Conservation (phyloP, 2,797 vertebrate species). For the Premnoplex brunnescens region DNA sequence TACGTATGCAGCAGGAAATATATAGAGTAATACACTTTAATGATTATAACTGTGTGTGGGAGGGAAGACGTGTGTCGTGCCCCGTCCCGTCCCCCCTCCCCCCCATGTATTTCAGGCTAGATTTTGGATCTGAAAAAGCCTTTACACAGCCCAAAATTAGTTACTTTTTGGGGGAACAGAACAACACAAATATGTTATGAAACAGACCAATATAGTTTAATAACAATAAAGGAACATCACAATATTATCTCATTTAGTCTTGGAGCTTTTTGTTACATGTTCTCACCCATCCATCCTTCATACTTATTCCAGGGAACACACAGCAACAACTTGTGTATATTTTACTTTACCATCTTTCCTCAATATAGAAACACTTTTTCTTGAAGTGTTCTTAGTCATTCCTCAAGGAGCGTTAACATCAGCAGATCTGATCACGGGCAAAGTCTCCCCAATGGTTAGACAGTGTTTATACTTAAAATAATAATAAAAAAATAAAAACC, state of each 20-base stretch:
- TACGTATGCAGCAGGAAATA: neutral
- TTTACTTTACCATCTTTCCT: neutral
- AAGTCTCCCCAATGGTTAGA: neutral
- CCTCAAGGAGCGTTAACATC: neutral
- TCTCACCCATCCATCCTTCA: neutral
- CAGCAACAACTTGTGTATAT: neutral
- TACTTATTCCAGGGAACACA: neutral
- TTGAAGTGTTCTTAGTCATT: neutral
- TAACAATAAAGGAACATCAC: neutral
- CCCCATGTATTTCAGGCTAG: neutral
- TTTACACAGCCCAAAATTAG: neutral
- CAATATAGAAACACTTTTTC: neutral
- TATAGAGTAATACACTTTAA: neutral
- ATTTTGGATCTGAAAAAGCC: neutral
- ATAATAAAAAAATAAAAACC: too few species aligned
- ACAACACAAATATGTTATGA: neutral
- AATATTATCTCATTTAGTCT: neutral
- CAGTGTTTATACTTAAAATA: neutral
- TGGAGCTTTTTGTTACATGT: neutral
- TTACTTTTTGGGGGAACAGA: neutral
- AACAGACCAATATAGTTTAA: neutral
- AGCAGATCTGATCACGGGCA: neutral
- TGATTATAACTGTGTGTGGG: accelerated
- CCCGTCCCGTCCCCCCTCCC: too few species aligned
- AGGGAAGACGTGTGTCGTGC: neutral